phyloP scores from a whole-genome alignment of 2,888 invertebrate species.

The Drosophila vallismaia region DNA sequence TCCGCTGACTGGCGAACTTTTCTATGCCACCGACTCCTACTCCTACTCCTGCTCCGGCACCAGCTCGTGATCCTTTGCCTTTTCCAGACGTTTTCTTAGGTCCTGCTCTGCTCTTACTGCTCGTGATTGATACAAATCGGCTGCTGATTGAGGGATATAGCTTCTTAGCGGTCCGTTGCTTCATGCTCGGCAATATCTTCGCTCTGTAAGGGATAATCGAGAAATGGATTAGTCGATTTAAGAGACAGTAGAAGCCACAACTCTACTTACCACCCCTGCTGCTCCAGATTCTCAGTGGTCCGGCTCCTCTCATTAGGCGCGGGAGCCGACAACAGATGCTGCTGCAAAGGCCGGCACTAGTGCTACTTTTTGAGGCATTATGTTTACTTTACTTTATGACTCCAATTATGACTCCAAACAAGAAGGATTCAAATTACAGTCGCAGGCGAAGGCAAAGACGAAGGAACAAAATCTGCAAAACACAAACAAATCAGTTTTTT shows the following conservation, averaged over 20 bases:
- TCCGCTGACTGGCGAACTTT: constrained; percentile 16
- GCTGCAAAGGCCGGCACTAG: constrained; percentile 19
- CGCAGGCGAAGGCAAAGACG: neutral
- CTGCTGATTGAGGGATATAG: constrained; percentile 35
- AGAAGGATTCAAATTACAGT: neutral
- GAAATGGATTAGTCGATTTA: constrained; percentile 1
- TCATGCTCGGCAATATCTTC: constrained; percentile 49
- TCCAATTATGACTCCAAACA: neutral
- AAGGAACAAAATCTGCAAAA: neutral
- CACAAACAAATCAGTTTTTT: neutral
- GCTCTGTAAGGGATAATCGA: neutral
- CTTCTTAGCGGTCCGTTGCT: constrained; percentile 57
- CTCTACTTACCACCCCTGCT: constrained; percentile 37
- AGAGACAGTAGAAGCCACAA: neutral
- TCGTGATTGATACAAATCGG: constrained; percentile 32
- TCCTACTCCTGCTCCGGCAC: constrained; percentile 16
- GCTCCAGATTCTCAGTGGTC: constrained; percentile 39
- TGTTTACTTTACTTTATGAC: constrained; percentile 1
- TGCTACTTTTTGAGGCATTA: constrained; percentile 18
- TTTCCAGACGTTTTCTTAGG: constrained; percentile 22
- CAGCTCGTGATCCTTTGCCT: constrained; percentile 33
- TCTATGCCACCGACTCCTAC: constrained; percentile 19
- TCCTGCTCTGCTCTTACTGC: constrained; percentile 20
- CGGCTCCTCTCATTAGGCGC: constrained; percentile 32
- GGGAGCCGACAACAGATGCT: constrained; percentile 5